Base-by-base conservation (phyloP, 2,888 invertebrate genomes). In the Pammene aurita region DNA sequence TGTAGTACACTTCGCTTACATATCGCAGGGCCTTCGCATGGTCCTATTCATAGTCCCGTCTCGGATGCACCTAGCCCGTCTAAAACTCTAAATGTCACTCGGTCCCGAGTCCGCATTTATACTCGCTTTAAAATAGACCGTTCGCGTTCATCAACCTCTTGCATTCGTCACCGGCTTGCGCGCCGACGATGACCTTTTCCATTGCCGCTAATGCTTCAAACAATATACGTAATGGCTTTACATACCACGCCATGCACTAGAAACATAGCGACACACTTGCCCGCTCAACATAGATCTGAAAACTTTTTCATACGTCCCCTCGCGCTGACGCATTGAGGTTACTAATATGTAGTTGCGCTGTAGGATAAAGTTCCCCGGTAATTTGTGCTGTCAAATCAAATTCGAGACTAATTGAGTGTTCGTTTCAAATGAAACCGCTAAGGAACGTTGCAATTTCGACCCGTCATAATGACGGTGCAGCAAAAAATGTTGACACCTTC, bases 131-230 rank as follows among this genome's bases (percentile, higher is more conserved):
- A 92, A 92, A 92, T 92, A 92, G 92, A 89, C 78, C 78, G 81
- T 77, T 75, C 78, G 88, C 92, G 92, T 91, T 92, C 92, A 89
- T 86, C 92, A 92, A 92, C 92, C 92, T 87, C 90, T 88, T 81
- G 83, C 88, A 87, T 86, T 88, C 88, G 88, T 89, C 90, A 89
- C 86, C 85, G 79, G 74, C 77, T 18, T 77, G 77, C 73, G 78
- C 76, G 74, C 76, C 79, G 77, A 78, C 75, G 74, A 78, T 81
- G 83, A 81, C 85, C 85, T 84, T 83, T 84, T 89, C 86, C 90
- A 91, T 85, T 81, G 87, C 78, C 76, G 81, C 73, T 76, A 66
- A 73, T 77, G 73, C 75, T 75, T 67, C 56, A 50, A 55, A 76
- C 72, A 75, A 73, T 72, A 54, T 72, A 72, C 64, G 71, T 72